These are phyloP conservation scores for Drosophila kurseongensis DNA, from an alignment of 1,140 invertebrate species.

Conservation along the genomic window DNA sequence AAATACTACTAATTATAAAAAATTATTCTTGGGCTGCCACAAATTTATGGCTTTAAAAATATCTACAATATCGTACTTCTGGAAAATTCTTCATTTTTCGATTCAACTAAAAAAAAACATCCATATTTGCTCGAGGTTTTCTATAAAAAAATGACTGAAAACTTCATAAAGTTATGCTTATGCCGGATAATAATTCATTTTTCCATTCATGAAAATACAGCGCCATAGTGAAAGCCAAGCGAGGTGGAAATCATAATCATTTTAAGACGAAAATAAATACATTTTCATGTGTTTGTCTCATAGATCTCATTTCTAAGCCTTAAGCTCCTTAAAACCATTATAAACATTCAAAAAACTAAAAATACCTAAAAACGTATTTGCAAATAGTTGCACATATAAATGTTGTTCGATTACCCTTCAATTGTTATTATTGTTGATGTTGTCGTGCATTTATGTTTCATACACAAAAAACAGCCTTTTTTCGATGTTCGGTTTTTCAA, in stretches of 20 bases:
- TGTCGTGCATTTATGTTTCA: slow-evolving; percentile 59
- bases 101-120: too few species aligned
- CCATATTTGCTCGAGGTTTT: too few species aligned
- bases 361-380: slow-evolving; percentile 43
- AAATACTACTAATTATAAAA: too few species aligned
- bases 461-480: slow-evolving; percentile 45
- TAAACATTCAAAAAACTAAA: slow-evolving; percentile 30
- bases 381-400: slow-evolving; percentile 71
- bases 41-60: too few species aligned
- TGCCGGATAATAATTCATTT: not conserved
- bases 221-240: not conserved
- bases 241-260: slow-evolving; percentile 14
- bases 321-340: slow-evolving; percentile 4
- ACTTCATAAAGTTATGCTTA: too few species aligned
- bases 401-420: slow-evolving; percentile 57
- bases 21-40: too few species aligned
- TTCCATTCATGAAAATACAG: not conserved
- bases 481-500: slow-evolving; percentile 37
- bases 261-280: not conserved
- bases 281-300: slow-evolving; percentile 4
- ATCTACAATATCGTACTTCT: too few species aligned
- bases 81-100: too few species aligned
- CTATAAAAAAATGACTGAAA: too few species aligned
- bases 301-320: slow-evolving; percentile 13
- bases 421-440: slow-evolving; percentile 74